phyloP scores from a whole-genome alignment of 2,113 vertebrate species.

The Urocitellus parryii region DNA sequence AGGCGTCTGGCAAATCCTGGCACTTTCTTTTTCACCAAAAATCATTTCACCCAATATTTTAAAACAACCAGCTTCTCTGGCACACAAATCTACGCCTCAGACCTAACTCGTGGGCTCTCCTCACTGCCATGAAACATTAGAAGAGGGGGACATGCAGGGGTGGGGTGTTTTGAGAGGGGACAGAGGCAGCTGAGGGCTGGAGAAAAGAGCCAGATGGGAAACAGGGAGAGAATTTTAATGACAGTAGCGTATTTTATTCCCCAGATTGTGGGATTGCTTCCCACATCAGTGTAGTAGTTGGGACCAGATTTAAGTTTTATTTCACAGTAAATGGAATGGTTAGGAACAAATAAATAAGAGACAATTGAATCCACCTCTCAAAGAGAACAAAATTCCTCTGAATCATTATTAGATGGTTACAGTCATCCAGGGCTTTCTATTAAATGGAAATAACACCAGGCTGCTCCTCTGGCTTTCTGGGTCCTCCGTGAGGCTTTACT shows the following conservation, averaged over 20 bases:
- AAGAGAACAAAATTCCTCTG: conserved; percentile 27
- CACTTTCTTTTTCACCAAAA: background rate
- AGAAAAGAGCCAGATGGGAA: too few relatives aligned
- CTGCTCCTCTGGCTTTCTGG: background rate
- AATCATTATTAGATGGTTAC: background rate
- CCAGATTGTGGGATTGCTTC: too few relatives aligned
- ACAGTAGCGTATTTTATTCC: background rate
- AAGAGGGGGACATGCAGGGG: background rate
- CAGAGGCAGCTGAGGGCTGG: background rate
- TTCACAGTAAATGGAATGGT: conserved; percentile 40
- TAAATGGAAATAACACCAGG: background rate
- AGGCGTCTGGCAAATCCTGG: background rate
- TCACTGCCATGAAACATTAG: too few relatives aligned
- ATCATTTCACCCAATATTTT: background rate
- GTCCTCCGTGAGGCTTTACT: background rate
- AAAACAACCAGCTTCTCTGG: background rate
- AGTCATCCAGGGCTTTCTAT: conserved; percentile 27
- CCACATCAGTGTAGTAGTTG: too few relatives aligned
- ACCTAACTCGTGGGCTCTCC: accelerated
- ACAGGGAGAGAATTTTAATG: background rate
- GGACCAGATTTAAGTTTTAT: background rate
- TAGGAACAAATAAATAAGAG: conserved; percentile 56
- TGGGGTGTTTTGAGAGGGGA: accelerated
- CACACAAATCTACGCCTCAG: background rate
- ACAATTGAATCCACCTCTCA: conserved; percentile 7